A percentile compares a stretch with the other conserved stretches of the same genome.
These are phyloP conservation scores for Lepisosteus oculatus DNA, from an alignment of 2,113 vertebrate species.

Conservation along the genomic window DNA sequence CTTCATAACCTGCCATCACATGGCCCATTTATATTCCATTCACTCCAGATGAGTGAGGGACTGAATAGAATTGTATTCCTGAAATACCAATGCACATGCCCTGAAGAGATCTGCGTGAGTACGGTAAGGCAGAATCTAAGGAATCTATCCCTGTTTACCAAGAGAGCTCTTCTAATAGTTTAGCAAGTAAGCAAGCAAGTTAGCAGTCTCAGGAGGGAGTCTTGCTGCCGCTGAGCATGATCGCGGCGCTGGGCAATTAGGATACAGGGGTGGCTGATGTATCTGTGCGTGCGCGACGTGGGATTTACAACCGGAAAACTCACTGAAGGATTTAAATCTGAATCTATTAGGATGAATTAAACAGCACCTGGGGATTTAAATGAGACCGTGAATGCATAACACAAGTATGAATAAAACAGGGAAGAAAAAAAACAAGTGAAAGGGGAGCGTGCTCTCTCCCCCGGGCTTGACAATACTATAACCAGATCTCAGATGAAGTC, in stretches of 20 bases:
- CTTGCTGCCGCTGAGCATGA: background rate
- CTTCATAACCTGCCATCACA: too few relatives aligned
- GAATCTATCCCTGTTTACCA: background rate
- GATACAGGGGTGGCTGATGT: background rate
- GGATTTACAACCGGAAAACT: background rate
- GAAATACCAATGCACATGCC: too few relatives aligned
- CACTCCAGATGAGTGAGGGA: too few relatives aligned
- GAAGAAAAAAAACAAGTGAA: background rate
- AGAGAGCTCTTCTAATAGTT: background rate
- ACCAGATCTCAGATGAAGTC: background rate
- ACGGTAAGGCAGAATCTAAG: background rate
- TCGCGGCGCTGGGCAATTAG: too few relatives aligned
- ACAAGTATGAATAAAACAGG: background rate
- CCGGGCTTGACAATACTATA: background rate
- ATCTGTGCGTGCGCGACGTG: background rate
- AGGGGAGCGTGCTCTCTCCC: background rate
- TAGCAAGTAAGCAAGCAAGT: background rate
- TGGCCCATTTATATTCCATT: too few relatives aligned
- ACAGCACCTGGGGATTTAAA: conserved; percentile 3
- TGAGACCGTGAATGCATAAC: background rate
- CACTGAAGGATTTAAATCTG: conserved; percentile 14
- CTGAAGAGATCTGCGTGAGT: background rate
- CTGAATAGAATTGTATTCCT: too few relatives aligned
- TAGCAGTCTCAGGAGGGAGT: background rate
- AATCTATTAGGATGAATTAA: conserved; percentile 14